Evolutionary conservation across 2,797 vertebrate species (phyloP), one percentile per base, ranked within the genome.

Genomic region (Rhyacichthys aspro): DNA sequence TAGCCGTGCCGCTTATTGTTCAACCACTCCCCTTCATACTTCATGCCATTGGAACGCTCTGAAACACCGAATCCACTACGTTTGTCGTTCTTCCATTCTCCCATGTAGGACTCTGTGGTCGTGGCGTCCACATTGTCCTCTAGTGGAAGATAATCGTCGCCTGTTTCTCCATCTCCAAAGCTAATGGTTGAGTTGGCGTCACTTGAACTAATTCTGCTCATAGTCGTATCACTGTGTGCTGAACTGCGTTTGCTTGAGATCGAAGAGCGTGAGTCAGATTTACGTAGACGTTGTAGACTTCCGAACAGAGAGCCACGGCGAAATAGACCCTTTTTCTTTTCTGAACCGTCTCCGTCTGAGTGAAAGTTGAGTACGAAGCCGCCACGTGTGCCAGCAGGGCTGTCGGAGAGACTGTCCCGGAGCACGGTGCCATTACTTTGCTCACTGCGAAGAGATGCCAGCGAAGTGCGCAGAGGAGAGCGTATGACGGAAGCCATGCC

Each of bases 221-320:
- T 94, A 63, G 94, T 91, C 46, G 94, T 95, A 42, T 98, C 96
- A 3, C 96, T 97, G 84, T 94, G 92, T 1, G 95, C 95, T 0
- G 96, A 98, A 85, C 96, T 98, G 76, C 96, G 95, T 84, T 97
- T 98, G 86, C 96, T 98, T 36, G 96, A 97, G 86, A 98, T 95
- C 0, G 96, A 98, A 0, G 96, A 97, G 76, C 95, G 95, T 10
- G 96, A 98, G 59, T 98, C 96, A 0, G 96, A 97, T 78, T 96
- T 98, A 56, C 94, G 92, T 32, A 98, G 93, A 52, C 91, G 89
- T 79, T 95, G 95, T 67, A 98, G 94, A 82, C 95, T 97, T 28
- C 96, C 96, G 0, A 98, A 95, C 4, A 98, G 92, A 0, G 96
- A 97, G 59, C 96, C 95, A 38, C 96, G 90, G 60, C 96, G 92